A percentile compares a stretch with the other conserved stretches of the same genome.
Evolutionary conservation across 2,888 invertebrate genomes (phyloP).

Genomic region (Hedychridium roseum): DNA sequence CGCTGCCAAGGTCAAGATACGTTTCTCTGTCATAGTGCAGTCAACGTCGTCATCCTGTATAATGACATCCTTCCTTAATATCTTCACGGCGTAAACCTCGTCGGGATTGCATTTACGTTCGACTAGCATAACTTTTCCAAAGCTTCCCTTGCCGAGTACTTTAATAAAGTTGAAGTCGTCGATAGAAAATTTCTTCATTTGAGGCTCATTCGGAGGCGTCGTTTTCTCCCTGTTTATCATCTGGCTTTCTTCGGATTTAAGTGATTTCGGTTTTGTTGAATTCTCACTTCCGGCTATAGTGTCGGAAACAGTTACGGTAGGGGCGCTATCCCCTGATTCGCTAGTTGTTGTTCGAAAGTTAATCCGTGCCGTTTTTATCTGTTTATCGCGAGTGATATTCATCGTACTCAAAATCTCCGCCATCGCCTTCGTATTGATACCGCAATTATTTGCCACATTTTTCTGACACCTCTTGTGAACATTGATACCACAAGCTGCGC

Average conservation of each 20-base stretch:
- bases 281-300: slow-evolving; percentile 22
- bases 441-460: slow-evolving; percentile 99
- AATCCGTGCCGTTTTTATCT: slow-evolving; percentile 65
- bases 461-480: slow-evolving; percentile 99
- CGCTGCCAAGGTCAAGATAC: slow-evolving; percentile 96
- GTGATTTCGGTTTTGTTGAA: too few relatives aligned
- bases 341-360: slow-evolving; percentile 45
- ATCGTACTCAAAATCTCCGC: slow-evolving; percentile 91
- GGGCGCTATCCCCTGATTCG: slow-evolving; percentile 26
- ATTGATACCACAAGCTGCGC: slow-evolving; percentile 90
- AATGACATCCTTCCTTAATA: slow-evolving; percentile 97
- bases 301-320: slow-evolving; percentile 46
- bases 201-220: slow-evolving; percentile 31
- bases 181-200: slow-evolving; percentile 72
- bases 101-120: slow-evolving; percentile 88
- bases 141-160: slow-evolving; percentile 98
- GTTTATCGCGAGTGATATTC: slow-evolving; percentile 90
- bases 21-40: slow-evolving; percentile 98
- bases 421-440: slow-evolving; percentile 96
- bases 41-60: slow-evolving; percentile 99
- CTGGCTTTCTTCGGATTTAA: slow-evolving; percentile 15
- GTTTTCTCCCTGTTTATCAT: slow-evolving; percentile 27
- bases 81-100: slow-evolving; percentile 88
- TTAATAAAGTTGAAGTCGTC: slow-evolving; percentile 97
- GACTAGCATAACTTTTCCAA: slow-evolving; percentile 98